Percentiles rank a stretch among this genome's conserved stretches.
phyloP scores from a whole-genome alignment of 23 tunicate genomes.

The Corella eumyota region DNA sequence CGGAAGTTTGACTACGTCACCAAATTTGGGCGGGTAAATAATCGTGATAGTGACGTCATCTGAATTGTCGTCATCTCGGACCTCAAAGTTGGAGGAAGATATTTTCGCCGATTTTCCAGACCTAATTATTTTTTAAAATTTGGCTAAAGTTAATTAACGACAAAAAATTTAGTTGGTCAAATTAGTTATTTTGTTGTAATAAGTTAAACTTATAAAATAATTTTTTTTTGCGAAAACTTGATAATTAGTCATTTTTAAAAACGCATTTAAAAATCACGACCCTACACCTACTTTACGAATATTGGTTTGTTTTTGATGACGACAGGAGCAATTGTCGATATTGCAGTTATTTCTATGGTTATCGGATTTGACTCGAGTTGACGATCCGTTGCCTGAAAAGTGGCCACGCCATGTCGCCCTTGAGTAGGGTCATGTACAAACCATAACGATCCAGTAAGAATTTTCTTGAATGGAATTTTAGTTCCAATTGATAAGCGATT shows the following conservation, averaged over 20 bases:
- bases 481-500: conserved; percentile 11
- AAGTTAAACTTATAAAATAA: too few species aligned
- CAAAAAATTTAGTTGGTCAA: too few species aligned
- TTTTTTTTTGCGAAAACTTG: too few species aligned
- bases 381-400: conserved; percentile 41
- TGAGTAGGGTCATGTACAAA: conserved; percentile 38
- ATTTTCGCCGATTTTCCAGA: conserved; percentile 44
- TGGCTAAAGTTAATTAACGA: too few species aligned
- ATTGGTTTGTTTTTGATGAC: conserved; percentile 39
- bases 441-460: conserved; percentile 39
- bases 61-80: conserved; percentile 34
- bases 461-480: conserved; percentile 9
- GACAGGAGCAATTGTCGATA: conserved; percentile 31
- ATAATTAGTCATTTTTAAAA: too few species aligned
- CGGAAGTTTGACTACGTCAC: conserved; percentile 35
- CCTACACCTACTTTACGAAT: conserved; percentile 24
- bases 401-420: conserved; percentile 42
- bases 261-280: background rate
- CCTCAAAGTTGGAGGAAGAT: conserved; percentile 5
- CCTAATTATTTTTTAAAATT: conserved; percentile 11
- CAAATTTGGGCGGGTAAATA: conserved; percentile 36
- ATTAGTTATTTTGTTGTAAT: too few species aligned
- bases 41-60: conserved; percentile 29
- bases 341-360: conserved; percentile 20
- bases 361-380: conserved; percentile 18